These are phyloP conservation scores for Drosophila insularis DNA, from an alignment of 1,140 invertebrate species.

Conservation along the genomic window DNA sequence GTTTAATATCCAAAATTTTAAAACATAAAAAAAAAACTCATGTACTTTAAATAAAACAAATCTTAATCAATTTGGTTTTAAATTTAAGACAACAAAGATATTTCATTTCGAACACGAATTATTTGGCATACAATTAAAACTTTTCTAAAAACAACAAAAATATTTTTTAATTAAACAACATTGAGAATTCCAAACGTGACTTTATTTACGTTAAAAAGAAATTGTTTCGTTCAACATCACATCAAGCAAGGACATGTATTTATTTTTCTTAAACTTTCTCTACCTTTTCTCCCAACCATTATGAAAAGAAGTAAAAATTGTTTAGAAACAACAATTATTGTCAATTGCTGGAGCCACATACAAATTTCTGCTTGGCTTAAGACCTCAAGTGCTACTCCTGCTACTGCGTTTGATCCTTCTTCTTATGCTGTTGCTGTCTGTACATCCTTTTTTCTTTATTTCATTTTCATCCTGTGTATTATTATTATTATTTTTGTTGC, in stretches of 20 bases:
- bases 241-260: constrained; percentile 30
- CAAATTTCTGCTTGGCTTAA: constrained; percentile 49
- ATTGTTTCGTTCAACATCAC: background rate
- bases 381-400: constrained; percentile 25
- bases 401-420: constrained; percentile 3
- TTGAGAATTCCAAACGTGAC: background rate
- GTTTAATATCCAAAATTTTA: too few species aligned
- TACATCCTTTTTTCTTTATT: background rate
- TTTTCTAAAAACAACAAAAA: background rate
- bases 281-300: constrained; percentile 23
- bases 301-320: constrained; percentile 8
- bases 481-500: constrained; percentile 45
- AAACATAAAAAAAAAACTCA: too few species aligned
- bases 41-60: too few species aligned
- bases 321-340: constrained; percentile 64
- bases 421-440: background rate
- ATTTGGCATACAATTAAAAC: background rate
- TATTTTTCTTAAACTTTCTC: constrained; percentile 42
- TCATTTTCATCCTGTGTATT: constrained; percentile 25
- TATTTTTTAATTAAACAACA: background rate
- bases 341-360: constrained; percentile 52
- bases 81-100: too few species aligned
- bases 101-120: background rate
- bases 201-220: background rate
- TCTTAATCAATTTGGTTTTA: too few species aligned